Conservation (phyloP, 2,888 invertebrate species). For the Tromatobia lineatoria region DNA sequence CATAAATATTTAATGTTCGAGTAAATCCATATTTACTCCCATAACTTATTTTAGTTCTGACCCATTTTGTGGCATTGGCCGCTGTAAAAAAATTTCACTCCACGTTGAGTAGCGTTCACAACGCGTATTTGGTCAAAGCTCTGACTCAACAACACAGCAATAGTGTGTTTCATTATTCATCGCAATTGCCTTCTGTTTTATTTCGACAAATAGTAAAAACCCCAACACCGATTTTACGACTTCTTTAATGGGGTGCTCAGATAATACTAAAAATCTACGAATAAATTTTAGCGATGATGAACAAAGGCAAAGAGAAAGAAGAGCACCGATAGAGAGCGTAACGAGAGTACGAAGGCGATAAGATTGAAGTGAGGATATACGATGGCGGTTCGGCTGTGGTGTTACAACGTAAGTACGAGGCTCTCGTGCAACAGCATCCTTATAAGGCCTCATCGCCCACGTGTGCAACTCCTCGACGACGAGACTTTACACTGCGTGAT, state of each 20-base stretch:
- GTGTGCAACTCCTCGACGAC: conserved; percentile 60
- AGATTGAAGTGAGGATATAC: conserved; percentile 35
- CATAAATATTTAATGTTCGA: no score
- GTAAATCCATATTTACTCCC: no score
- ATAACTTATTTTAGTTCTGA: no score
- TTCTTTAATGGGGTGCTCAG: not conserved
- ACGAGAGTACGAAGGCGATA: not conserved
- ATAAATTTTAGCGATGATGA: not conserved
- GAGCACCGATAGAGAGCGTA: not conserved
- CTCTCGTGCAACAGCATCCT: conserved; percentile 73
- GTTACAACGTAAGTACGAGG: conserved; percentile 70
- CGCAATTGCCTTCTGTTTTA: not conserved
- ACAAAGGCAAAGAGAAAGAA: not conserved
- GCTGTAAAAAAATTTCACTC: not conserved
- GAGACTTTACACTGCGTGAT: conserved; percentile 31
- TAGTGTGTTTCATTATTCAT: not conserved
- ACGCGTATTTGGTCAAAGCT: not conserved
- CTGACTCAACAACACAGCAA: not conserved
- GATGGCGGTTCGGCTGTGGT: conserved; percentile 49
- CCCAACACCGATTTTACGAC: not conserved
- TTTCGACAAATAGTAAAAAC: not conserved
- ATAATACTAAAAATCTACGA: not conserved
- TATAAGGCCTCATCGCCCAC: conserved; percentile 81
- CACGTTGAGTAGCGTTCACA: not conserved
- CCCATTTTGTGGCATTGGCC: no score